Base-by-base conservation (phyloP, 2,113 vertebrate species). In the Oncorhynchus masou region DNA sequence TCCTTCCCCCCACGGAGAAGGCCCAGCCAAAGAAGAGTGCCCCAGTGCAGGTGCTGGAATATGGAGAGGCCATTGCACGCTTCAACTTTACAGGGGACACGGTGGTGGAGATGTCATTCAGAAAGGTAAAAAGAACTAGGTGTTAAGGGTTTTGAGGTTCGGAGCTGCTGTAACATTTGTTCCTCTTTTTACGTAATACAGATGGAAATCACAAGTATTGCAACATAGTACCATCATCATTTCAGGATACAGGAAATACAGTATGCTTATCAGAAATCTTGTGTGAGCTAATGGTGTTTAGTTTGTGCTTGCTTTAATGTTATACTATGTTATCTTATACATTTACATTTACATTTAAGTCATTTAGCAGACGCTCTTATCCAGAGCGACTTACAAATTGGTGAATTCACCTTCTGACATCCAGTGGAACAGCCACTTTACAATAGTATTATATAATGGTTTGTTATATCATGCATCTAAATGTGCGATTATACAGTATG, bases 81-180 rank as follows among this genome's bases (percentile, higher is more conserved):
- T 99, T 97, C 84, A 98, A 95, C 89, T 99, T 99, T 77, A 95
- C 83, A 27, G 97, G 97, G 1, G 98, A 99, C 86, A 99, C 98
- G 0, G 92, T 95, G 81, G 97, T 99, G 69, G 98, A 99, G 87
- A 98, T 99, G 97, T 98, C 98, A 65, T 99, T 99, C 93, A 95
- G 95, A 87, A 99, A 98, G 49, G 81, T 22, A 20, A 12, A 20
- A 49, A 29, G 2, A 45, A 45, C 39, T 2, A 1, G 39, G 39
- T 45, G 11, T 45, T 11, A 45, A 45, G 39, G 39, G 39, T 45
- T 19, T 54, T 62, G n/a, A 45, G n/a, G n/a, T n/a, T 22, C 16
- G 3, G n/a, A 24, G 59, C 19, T 11, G 59, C 2, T 60, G 59
- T n/a, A 60, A 60, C 4, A 60, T 62, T 6, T 24, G 20, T 22